Base-by-base conservation (phyloP, 2,113 vertebrate species). In the Heterotis niloticus region DNA sequence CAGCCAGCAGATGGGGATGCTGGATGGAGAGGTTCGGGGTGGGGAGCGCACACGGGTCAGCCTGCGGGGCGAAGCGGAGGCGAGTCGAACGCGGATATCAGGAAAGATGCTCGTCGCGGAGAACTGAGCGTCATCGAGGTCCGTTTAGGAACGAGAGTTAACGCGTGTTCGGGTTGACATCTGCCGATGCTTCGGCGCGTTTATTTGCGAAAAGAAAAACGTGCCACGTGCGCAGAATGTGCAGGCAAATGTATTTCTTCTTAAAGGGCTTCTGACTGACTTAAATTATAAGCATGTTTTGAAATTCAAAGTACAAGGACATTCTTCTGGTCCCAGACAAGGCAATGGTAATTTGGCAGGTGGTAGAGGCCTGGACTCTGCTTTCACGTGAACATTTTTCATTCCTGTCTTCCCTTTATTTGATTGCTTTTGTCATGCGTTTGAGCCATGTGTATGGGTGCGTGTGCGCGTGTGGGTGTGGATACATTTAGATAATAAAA, bases 401-500 rank as follows among this genome's bases (percentile, higher is more conserved):
- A 60, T 70, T 44, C 0, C 11, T 57, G 14, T 62, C 56, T 44
- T 34, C 57, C 74, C 64, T 78, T 78, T 52, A 70, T 68, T 24
- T 59, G 57, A 71, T 62, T 62, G 67, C 11, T 59, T 70, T 78
- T 78, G 56, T 62, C 56, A 70, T 65, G 18, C 59, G 59, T 62
- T 78, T 70, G 66, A 70, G 44, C 56, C 3, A 44, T 72, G 70
- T 16, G 44, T 26, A 29, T 71, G 69, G 4, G 69, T 75, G 44
- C 56, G 54, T 76, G 59, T 56, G 78, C 64, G 68, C 56, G 60
- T 74, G 70, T 56, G 69, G 71, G n/a, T 69, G 18, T 66, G 67
- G 51, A 80, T 87, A 88, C 89, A 92, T 92, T 91, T 89, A 89
- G 91, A 90, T 89, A 91, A 92, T 91, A 91, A 90, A 90, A 88